A percentile compares a stretch with the other conserved stretches of the same genome.
These are phyloP conservation scores for Elysia chlorotica DNA, from an alignment of 1,140 invertebrate genomes.

Conservation along the genomic window DNA sequence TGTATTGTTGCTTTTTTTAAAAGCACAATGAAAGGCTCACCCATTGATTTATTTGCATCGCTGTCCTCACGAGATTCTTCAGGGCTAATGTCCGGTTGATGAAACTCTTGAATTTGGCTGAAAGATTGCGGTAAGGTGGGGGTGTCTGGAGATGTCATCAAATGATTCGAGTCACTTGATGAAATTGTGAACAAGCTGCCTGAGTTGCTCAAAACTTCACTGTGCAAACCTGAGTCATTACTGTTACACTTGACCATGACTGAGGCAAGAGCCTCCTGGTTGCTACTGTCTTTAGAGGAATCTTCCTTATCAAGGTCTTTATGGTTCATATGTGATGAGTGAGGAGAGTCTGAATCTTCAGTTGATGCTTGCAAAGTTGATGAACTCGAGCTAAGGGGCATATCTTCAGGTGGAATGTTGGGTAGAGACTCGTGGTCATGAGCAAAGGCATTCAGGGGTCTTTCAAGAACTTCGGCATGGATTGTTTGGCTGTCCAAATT, in stretches of 20 bases:
- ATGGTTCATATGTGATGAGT: not conserved
- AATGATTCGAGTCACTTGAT: conserved; percentile 26
- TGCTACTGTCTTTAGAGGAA: not conserved
- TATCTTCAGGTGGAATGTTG: too few species aligned
- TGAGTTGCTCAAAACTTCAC: conserved; percentile 50
- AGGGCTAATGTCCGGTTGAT: too few species aligned
- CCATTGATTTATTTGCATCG: too few species aligned
- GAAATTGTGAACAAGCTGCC: conserved; percentile 35
- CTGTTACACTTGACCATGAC: conserved; percentile 52
- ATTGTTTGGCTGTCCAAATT: conserved; percentile 4
- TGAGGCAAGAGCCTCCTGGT: not conserved
- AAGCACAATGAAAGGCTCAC: too few species aligned
- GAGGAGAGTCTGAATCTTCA: not conserved
- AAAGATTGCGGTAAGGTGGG: too few species aligned
- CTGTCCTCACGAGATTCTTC: too few species aligned
- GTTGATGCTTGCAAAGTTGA: too few species aligned
- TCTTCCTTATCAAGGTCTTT: not conserved
- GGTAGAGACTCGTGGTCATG: not conserved
- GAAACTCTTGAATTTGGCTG: too few species aligned
- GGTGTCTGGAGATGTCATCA: too few species aligned
- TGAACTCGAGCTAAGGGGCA: too few species aligned
- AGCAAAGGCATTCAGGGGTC: not conserved
- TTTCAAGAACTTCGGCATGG: not conserved
- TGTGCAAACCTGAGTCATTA: conserved; percentile 52
- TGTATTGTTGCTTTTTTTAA: too few species aligned